Base-by-base conservation (phyloP, 2,113 vertebrate species). In the Chaetura pelagica region DNA sequence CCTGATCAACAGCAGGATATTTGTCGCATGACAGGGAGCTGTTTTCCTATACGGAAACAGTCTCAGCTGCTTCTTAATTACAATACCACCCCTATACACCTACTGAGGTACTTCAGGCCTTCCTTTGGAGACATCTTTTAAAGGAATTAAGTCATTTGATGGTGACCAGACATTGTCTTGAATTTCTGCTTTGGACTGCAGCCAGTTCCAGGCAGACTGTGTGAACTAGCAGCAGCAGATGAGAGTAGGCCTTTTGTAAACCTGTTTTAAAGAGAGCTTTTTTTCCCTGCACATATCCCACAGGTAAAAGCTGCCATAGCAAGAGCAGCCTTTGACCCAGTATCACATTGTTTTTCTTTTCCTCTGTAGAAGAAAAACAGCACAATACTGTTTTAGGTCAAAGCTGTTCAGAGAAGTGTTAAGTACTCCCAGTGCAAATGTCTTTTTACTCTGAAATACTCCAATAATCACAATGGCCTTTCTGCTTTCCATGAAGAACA, bases 61-160 rank as follows among this genome's bases (percentile, higher is more conserved):
- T 32, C 83, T 93, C 85, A 73, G 76, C 92, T 66, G 83, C 1
- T 5, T 49, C 68, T 90, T 94, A 94, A 93, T 93, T 71, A 74
- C 92, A 90, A 72, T 74, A 86, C 85, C 93, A 96, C 73, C 49
- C 49, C 44, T 68, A 44, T 40, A n/a, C 30, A 67, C 15, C 35
- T 90, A 62, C 58, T 0, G 1, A 57, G 40, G n/a, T 48, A 91
- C 84, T 91, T 78, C 19, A 74, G 69, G n/a, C 57, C 61, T 94
- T 97, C 73, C 87, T 93, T 75, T 71, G 40, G 59, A 86, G 85
- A 78, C 92, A 88, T 90, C 76, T 94, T 93, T 80, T 85, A 95
- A 96, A 96, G 44, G 72, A 93, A 84, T 94, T 94, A 96, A 93
- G 42, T 86, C 42, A 52, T 88, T 57, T 81, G 30, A 69, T 80